These are phyloP conservation scores for Anguilla megastoma DNA, from an alignment of 2,797 vertebrate genomes.

Conservation along the genomic window DNA sequence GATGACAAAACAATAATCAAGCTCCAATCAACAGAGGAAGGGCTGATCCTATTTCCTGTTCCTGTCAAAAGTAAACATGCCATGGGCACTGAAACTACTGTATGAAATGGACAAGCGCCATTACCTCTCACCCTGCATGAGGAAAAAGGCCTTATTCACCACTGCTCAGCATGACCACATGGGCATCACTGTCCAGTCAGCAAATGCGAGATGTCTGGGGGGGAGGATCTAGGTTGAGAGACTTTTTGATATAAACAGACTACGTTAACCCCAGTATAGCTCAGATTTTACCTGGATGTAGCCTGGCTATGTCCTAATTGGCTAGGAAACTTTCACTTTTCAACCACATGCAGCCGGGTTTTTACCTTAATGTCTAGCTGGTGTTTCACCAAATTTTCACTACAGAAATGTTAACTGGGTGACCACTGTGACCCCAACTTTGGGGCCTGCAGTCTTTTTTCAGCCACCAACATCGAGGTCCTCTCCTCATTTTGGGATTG, in stretches of 20 bases:
- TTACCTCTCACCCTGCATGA: neutral
- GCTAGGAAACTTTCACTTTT: no score
- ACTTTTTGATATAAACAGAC: no score
- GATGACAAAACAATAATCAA: conserved; percentile 43
- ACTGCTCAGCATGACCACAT: neutral
- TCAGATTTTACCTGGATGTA: no score
- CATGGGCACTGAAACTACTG: neutral
- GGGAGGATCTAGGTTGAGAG: no score
- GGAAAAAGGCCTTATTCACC: neutral
- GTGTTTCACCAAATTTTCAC: no score
- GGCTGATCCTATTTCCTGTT: conserved; percentile 48
- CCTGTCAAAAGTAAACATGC: conserved; percentile 49
- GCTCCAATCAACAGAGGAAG: conserved; percentile 55
- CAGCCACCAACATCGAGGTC: neutral
- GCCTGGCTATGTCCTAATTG: no score
- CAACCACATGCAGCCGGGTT: no score
- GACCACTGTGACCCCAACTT: neutral
- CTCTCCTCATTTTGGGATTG: neutral
- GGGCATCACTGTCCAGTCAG: neutral
- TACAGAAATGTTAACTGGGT: no score
- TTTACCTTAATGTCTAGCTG: no score
- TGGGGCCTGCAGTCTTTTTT: neutral
- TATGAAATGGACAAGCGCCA: neutral
- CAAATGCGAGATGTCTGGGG: no score
- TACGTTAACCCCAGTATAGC: no score